Evolutionary conservation across 2,797 vertebrate species (phyloP).

Genomic region (Myotis pilosus): DNA sequence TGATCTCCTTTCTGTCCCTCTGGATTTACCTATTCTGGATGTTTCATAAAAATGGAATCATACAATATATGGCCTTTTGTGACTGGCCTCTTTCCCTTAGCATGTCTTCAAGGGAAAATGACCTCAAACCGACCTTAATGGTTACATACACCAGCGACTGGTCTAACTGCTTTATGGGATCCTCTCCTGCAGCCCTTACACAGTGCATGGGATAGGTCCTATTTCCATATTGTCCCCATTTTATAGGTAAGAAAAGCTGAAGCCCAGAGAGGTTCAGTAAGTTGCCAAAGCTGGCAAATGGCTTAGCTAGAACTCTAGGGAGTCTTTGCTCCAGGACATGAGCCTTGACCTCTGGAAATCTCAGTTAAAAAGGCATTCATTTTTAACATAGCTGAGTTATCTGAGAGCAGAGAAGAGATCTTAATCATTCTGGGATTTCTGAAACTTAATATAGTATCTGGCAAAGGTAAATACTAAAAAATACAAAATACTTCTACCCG

Average conservation of each 20-base stretch:
- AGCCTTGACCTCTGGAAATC: background rate
- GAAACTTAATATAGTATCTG: background rate
- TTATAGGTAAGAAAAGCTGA: background rate
- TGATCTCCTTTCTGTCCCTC: background rate
- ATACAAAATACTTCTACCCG: background rate
- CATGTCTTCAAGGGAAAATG: background rate
- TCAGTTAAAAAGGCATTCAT: background rate
- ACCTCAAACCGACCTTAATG: background rate
- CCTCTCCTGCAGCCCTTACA: background rate
- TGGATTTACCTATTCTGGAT: background rate
- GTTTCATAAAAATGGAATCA: background rate
- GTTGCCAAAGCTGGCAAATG: background rate
- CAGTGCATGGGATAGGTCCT: background rate
- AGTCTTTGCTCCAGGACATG: background rate
- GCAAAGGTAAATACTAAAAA: background rate
- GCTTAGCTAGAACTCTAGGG: background rate
- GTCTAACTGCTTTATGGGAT: accelerated
- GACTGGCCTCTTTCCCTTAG: background rate
- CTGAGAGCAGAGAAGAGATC: background rate
- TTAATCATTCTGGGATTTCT: background rate
- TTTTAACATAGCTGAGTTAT: background rate
- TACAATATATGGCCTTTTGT: background rate
- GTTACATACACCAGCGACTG: accelerated
- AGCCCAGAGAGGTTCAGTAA: background rate
- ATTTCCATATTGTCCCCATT: background rate